Base-by-base conservation (phyloP, 2,888 invertebrate genomes). In the Blastobasis adustella region DNA sequence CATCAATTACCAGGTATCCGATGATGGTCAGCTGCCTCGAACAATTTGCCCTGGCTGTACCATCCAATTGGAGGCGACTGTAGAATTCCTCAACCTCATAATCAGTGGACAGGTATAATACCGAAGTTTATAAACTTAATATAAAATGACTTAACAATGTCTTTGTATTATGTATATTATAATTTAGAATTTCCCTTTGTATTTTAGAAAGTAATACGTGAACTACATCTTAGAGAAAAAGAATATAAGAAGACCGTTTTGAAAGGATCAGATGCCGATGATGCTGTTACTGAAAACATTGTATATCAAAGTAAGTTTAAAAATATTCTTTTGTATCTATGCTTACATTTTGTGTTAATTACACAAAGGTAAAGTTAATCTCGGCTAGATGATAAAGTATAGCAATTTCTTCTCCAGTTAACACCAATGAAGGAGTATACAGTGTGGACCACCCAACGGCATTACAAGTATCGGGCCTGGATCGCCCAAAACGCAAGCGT, bases 31-130 rank as follows among this genome's bases (percentile, higher is more conserved):
- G 67, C 86, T 92, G 58, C 94, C 94, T 2, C 89, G 91, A 50
- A 92, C 92, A 23, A 92, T 95, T 61, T 95, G 95, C 68, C 93
- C 93, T 6, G 93, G 93, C 44, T 95, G 95, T 66, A 92, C 92
- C 56, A 92, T 94, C 53, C 94, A 94, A 71, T 70, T 95, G 61
- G 93, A 94, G 73, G 91, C 93, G 45, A 93, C 94, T 36, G 91
- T 92, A 52, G 91, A 93, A 65, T 95, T 95, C 75, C 90, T 95
- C 63, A 92, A 93, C 61, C 79, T 94, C 10, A 90, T 95, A 58
- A 86, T 92, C 50, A 90, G 90, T 65, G 95, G 95, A 1, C 95
- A 95, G 77, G 89, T 89, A 63, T 58, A 53, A 41, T 41, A 36
- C 7, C 39, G 9, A 23, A 23, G 3, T 23, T 23, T 23, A 23